Evolutionary conservation across 2,888 invertebrate genomes (phyloP).

Genomic region (Ochropleura leucogaster): DNA sequence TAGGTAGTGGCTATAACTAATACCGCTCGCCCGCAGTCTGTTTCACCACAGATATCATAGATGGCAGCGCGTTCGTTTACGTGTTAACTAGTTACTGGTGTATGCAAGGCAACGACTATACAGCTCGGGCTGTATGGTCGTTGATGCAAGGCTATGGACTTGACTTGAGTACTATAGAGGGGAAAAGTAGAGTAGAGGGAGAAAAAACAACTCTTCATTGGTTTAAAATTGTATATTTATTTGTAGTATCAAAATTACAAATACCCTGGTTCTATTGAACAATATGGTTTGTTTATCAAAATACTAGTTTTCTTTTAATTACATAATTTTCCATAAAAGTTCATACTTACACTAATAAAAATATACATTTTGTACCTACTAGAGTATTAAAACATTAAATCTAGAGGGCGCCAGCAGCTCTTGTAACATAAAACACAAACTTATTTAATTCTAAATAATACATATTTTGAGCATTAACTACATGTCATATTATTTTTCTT

Average conservation of each 20-base stretch:
- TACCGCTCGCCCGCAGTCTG: no score
- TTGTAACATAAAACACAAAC: slow-evolving; percentile 6
- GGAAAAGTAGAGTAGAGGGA: neutral
- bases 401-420: neutral
- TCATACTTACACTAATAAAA: slow-evolving; percentile 1
- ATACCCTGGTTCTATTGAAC: slow-evolving; percentile 39
- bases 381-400: slow-evolving; percentile 5
- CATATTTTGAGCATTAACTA: slow-evolving; percentile 49
- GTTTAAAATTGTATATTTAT: slow-evolving; percentile 41
- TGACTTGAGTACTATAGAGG: neutral
- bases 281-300: slow-evolving; percentile 17
- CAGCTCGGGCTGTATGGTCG: no score
- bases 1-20: neutral
- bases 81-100: neutral
- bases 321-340: neutral
- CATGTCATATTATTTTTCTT: slow-evolving; percentile 23
- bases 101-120: no score
- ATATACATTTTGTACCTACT: neutral
- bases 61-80: neutral
- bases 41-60: neutral
- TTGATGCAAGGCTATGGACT: neutral
- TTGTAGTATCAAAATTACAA: slow-evolving; percentile 31
- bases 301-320: neutral
- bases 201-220: neutral
- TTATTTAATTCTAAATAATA: slow-evolving; percentile 26